Conservation (phyloP, 2,113 vertebrate genomes). For the Gymnorhina tibicen region DNA sequence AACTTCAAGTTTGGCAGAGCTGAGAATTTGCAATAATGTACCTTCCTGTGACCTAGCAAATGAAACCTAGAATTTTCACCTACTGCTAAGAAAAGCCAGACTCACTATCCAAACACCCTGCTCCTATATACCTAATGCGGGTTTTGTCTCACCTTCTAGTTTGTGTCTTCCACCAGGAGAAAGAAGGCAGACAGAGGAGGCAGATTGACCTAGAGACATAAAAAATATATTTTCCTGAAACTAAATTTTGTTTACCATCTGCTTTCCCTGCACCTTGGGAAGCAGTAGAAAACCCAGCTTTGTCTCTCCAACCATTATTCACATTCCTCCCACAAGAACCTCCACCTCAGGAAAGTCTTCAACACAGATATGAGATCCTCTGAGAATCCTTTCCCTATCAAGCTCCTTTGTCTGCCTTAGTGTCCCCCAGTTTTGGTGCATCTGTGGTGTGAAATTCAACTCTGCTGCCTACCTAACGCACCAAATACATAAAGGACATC, state of each 20-base stretch:
- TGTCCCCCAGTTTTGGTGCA: not conserved
- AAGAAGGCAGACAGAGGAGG: not conserved
- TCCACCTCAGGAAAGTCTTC: not conserved
- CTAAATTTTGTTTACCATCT: not conserved
- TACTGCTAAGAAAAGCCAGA: not conserved
- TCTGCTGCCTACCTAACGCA: not conserved
- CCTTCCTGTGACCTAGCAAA: not conserved
- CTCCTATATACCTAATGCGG: accelerated
- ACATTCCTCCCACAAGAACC: not conserved
- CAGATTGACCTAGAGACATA: not conserved
- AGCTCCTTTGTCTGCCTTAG: not conserved
- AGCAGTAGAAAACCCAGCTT: not conserved
- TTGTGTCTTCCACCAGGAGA: not conserved
- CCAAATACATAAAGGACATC: not conserved
- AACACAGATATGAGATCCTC: not conserved
- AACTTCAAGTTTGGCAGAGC: not conserved
- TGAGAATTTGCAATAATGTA: not conserved
- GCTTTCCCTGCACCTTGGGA: not conserved
- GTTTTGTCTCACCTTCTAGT: not conserved
- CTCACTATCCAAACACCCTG: not conserved
- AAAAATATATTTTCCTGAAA: not conserved
- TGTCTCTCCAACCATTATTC: not conserved
- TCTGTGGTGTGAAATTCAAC: not conserved
- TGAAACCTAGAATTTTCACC: not conserved
- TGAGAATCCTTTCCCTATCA: not conserved